Conservation (phyloP, 2,113 vertebrate species). For the Nothobranchius furzeri region DNA sequence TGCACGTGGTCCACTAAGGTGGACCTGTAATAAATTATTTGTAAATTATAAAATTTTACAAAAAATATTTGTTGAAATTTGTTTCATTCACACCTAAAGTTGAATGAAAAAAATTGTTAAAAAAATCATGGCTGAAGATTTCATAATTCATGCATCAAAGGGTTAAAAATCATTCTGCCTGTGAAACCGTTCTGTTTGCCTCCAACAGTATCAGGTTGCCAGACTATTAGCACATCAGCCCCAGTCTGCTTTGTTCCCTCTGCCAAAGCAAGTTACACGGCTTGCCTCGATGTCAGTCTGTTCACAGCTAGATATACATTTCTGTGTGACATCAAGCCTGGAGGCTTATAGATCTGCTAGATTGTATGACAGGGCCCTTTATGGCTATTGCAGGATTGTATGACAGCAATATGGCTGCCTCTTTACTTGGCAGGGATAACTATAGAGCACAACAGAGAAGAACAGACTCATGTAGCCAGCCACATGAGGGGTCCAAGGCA, state of each 20-base stretch:
- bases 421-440: slow-evolving; percentile 54
- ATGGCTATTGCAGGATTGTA: slow-evolving; percentile 60
- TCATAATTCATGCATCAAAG: too few relatives aligned
- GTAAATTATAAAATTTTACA: too few relatives aligned
- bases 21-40: too few relatives aligned
- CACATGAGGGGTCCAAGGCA: slow-evolving; percentile 45
- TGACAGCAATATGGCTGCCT: slow-evolving; percentile 61
- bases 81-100: too few relatives aligned
- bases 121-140: too few relatives aligned
- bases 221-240: slow-evolving; percentile 58
- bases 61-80: too few relatives aligned
- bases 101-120: too few relatives aligned
- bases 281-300: slow-evolving; percentile 63
- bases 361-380: slow-evolving; percentile 66
- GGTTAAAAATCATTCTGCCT: slow-evolving; percentile 40
- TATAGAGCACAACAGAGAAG: slow-evolving; percentile 37
- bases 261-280: slow-evolving; percentile 68
- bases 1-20: too few relatives aligned
- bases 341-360: slow-evolving; percentile 61
- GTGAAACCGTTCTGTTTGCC: slow-evolving; percentile 54
- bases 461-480: slow-evolving; percentile 20
- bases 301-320: slow-evolving; percentile 69
- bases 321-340: slow-evolving; percentile 63
- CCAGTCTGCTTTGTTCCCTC: slow-evolving; percentile 53
- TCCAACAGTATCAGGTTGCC: slow-evolving; percentile 47